Evolutionary conservation across 2,113 vertebrate species (phyloP).

Genomic region (Albula goreensis): DNA sequence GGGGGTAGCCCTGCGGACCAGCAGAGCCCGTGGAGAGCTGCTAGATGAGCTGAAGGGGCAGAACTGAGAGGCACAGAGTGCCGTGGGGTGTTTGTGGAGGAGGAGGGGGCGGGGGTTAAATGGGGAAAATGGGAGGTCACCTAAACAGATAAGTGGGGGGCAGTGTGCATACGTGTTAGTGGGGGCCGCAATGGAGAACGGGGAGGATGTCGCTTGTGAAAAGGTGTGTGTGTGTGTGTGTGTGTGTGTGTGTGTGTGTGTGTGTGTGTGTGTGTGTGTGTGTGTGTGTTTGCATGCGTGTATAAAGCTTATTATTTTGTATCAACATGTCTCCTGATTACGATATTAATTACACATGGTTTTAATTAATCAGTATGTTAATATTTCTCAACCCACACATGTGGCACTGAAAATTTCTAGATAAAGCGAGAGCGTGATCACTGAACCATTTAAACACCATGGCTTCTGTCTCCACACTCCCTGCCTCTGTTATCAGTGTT

Average conservation of each 20-base stretch:
- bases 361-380: constrained; percentile 45
- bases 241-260: too few relatives aligned
- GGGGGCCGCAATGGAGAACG: background rate
- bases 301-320: constrained; percentile 50
- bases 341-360: constrained; percentile 49
- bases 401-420: constrained; percentile 6
- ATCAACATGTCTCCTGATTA: constrained; percentile 48
- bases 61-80: background rate
- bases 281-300: constrained; percentile 16
- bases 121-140: background rate
- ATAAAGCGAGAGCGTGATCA: constrained; percentile 18
- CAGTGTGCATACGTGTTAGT: background rate
- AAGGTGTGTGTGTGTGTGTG: too few relatives aligned
- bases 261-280: too few relatives aligned
- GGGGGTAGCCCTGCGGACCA: background rate
- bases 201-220: background rate
- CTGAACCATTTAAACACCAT: background rate
- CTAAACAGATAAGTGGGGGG: background rate
- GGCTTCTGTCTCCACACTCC: background rate
- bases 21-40: background rate
- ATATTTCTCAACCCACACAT: background rate
- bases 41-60: background rate
- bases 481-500: background rate
- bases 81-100: background rate
- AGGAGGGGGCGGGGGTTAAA: background rate